Percentiles rank a stretch among this genome's conserved stretches.
Evolutionary conservation across 2,113 vertebrate species (phyloP).

Genomic region (Thalassoma bifasciatum): DNA sequence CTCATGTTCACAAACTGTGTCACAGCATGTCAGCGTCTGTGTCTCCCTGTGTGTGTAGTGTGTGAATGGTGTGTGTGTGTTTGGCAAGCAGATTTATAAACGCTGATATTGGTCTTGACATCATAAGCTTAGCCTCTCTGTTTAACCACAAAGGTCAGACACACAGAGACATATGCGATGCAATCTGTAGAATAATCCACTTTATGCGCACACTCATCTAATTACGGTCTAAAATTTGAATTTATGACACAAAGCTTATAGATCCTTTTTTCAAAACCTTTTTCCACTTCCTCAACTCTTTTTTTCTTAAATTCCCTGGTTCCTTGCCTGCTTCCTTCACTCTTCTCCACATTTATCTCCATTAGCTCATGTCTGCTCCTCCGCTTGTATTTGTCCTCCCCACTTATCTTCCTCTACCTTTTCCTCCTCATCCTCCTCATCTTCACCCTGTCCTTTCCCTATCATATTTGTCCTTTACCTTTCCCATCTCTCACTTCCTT

Average conservation of each 20-base stretch:
- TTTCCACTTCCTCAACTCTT: background rate
- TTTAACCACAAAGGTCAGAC: constrained; percentile 37
- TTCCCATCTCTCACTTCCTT: constrained; percentile 11
- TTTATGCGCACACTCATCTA: background rate
- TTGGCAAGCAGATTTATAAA: constrained; percentile 6
- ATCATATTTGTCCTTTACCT: constrained; percentile 20
- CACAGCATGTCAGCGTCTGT: constrained; percentile 10
- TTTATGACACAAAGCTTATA: background rate
- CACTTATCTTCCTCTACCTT: constrained; percentile 13
- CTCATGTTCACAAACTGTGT: constrained; percentile 21
- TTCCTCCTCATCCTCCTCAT: constrained; percentile 10
- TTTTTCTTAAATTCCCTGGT: too few relatives aligned
- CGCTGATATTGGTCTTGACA: constrained; percentile 24
- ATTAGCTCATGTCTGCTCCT: constrained; percentile 45
- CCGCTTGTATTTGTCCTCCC: constrained; percentile 18
- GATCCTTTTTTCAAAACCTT: constrained; percentile 1
- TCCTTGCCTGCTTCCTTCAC: background rate
- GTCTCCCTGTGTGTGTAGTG: constrained; percentile 23
- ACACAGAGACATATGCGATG: background rate
- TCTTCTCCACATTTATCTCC: constrained; percentile 47
- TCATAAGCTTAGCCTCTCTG: background rate
- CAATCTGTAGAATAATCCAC: background rate
- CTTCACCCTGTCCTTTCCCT: constrained; percentile 25
- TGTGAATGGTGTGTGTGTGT: constrained; percentile 28
- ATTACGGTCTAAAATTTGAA: background rate